Conservation (phyloP, 2,888 invertebrate genomes). For the Xylophagus ater region DNA sequence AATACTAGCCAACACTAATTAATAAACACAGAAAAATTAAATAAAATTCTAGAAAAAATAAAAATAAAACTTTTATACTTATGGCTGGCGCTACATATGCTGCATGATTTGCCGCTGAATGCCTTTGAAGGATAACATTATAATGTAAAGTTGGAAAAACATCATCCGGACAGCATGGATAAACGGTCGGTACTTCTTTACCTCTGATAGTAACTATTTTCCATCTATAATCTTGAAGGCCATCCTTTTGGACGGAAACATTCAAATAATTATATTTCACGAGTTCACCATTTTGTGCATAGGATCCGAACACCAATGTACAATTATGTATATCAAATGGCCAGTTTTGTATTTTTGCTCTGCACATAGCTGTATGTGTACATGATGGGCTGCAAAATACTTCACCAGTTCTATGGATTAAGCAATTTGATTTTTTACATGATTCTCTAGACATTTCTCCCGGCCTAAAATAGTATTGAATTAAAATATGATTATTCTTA, state of each 20-base stretch:
- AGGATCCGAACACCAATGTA: constrained; percentile 51
- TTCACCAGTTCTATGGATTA: constrained; percentile 45
- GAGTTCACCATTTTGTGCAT: constrained; percentile 34
- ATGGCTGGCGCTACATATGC: constrained; percentile 15
- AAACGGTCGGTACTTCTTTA: constrained; percentile 41
- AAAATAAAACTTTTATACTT: constrained; percentile 23
- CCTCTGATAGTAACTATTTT: constrained; percentile 40
- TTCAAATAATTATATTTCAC: no score
- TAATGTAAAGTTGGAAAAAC: constrained; percentile 50
- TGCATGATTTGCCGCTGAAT: constrained; percentile 43
- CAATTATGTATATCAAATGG: constrained; percentile 60
- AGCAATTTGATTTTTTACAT: no score
- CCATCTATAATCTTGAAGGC: constrained; percentile 47
- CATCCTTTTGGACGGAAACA: no score
- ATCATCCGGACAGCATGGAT: constrained; percentile 44
- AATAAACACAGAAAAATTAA: constrained; percentile 14
- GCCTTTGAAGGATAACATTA: constrained; percentile 46
- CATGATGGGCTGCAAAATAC: constrained; percentile 51
- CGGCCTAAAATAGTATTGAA: no score
- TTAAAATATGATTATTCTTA: no score
- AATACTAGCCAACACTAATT: constrained; percentile 43
- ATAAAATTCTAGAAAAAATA: no score
- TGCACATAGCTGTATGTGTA: constrained; percentile 47
- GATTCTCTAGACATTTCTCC: no score
- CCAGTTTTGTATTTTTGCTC: constrained; percentile 47